These are phyloP conservation scores for Proteles cristata DNA, from an alignment of 2,113 vertebrate species.

Conservation along the genomic window DNA sequence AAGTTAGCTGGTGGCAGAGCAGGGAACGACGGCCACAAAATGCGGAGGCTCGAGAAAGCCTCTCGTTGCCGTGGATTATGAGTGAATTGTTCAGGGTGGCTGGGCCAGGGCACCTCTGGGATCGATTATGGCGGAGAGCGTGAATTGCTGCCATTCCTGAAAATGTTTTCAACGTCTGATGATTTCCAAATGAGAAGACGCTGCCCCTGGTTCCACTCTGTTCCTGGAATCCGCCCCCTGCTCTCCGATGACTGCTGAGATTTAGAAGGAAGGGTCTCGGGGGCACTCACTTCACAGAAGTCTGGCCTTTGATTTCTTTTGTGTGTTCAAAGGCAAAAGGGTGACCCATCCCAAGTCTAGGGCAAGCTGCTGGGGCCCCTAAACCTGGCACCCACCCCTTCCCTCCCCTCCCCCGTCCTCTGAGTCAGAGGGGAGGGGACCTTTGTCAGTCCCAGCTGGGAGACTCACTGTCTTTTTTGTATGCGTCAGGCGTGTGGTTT, in stretches of 20 bases:
- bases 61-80: rapidly evolving
- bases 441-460: neutral
- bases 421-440: neutral
- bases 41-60: neutral
- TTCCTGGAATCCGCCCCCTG: too few species aligned
- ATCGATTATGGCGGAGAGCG: neutral
- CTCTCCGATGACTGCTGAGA: neutral
- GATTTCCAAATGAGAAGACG: neutral
- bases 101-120: neutral
- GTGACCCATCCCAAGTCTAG: neutral
- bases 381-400: too few species aligned
- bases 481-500: neutral
- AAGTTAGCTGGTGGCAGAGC: neutral
- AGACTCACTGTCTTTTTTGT: rapidly evolving
- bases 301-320: neutral
- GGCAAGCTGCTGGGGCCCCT: neutral
- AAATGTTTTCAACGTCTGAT: rapidly evolving
- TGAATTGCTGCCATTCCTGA: neutral
- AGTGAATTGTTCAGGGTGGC: neutral
- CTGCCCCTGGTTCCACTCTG: rapidly evolving
- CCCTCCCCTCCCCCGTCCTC: neutral
- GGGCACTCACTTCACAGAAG: rapidly evolving
- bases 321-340: too few species aligned
- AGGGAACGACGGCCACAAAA: neutral
- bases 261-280: neutral